Evolutionary conservation across 2,797 vertebrate species (phyloP).

Genomic region (Sebastes alutus): DNA sequence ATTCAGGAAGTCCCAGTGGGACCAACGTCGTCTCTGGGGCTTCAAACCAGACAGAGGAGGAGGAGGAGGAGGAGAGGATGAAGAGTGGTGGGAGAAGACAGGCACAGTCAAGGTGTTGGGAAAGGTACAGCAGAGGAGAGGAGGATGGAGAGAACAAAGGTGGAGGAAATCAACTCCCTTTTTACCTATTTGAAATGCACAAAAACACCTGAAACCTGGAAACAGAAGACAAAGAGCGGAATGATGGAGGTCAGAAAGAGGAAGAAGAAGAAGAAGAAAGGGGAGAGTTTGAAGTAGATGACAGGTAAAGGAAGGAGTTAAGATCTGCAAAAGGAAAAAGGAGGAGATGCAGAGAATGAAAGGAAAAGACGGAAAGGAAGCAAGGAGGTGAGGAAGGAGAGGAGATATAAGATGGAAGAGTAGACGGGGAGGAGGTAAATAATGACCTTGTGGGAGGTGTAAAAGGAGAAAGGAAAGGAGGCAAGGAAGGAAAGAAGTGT

Average conservation of each 20-base stretch:
- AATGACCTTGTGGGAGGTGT: neutral
- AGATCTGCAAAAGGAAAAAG: neutral
- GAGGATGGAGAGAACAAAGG: neutral
- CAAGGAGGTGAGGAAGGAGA: neutral
- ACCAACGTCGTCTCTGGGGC: slow-evolving; percentile 20
- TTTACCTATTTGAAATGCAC: neutral
- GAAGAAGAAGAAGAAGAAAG: neutral
- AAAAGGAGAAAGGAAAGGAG: neutral
- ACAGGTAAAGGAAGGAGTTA: neutral
- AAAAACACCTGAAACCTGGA: neutral
- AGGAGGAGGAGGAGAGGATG: slow-evolving; percentile 10
- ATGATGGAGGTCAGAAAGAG: neutral
- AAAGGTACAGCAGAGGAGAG: neutral
- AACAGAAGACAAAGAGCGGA: neutral
- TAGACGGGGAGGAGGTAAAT: neutral
- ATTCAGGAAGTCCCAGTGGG: slow-evolving; percentile 16
- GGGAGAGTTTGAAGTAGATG: neutral
- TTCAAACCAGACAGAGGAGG: slow-evolving; percentile 36
- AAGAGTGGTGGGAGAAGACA: slow-evolving; percentile 23
- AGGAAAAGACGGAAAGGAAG: neutral
- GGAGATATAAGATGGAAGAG: neutral
- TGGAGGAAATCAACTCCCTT: neutral
- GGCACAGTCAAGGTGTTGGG: slow-evolving; percentile 11
- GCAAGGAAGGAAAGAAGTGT: neutral
- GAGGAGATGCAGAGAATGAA: neutral